These are phyloP conservation scores for Pseudococcus jackbeardsleyi DNA, from an alignment of 2,888 invertebrate species.

Conservation along the genomic window DNA sequence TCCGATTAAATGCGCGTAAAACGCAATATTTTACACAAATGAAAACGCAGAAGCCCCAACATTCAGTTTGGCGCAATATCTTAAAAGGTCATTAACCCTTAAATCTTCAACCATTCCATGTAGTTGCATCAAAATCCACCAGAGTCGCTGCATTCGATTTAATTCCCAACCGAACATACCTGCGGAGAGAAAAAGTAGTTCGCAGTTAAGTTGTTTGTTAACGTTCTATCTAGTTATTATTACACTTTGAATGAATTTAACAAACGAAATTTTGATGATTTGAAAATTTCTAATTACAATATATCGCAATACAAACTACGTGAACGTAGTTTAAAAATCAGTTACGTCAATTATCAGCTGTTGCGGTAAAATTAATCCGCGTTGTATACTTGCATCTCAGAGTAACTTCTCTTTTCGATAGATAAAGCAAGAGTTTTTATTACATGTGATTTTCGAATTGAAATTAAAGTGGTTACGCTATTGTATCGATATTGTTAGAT, in stretches of 20 bases:
- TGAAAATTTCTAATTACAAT: neutral
- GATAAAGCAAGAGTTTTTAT: constrained; percentile 55
- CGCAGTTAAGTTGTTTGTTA: constrained; percentile 16
- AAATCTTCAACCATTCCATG: constrained; percentile 42
- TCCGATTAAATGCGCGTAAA: too few relatives aligned
- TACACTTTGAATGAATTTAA: constrained; percentile 10
- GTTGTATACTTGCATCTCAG: neutral
- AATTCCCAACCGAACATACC: constrained; percentile 21
- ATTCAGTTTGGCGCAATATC: constrained; percentile 43
- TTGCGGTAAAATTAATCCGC: constrained; percentile 60
- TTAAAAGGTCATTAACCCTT: constrained; percentile 46
- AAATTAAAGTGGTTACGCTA: constrained; percentile 23
- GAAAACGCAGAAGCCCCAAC: constrained; percentile 40
- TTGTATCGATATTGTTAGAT: constrained; percentile 39
- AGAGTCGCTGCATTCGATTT: constrained; percentile 22
- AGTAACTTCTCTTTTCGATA: constrained; percentile 47
- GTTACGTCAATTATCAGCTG: constrained; percentile 62
- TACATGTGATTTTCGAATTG: constrained; percentile 60
- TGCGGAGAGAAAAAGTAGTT: constrained; percentile 49
- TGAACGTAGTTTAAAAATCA: constrained; percentile 44
- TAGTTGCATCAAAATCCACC: neutral
- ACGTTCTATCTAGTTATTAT: neutral
- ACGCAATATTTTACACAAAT: too few relatives aligned
- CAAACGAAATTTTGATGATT: constrained; percentile 8
- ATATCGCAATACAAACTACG: neutral